Conservation (phyloP, 2,113 vertebrate species). For the Cyprinus carpio region DNA sequence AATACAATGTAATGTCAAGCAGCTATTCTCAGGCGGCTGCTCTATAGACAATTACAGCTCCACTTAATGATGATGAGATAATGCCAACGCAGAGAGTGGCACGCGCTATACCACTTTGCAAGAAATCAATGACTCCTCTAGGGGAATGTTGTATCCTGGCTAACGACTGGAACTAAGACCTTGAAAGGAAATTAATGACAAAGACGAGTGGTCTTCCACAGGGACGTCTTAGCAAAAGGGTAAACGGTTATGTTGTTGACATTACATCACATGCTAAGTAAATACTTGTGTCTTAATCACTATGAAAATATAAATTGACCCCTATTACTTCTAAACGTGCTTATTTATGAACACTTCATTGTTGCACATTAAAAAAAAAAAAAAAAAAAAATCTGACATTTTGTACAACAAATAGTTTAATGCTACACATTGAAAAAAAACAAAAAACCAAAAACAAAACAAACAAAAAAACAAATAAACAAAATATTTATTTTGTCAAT, state of each 20-base stretch:
- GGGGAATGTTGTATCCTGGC: background rate
- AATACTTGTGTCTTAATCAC: constrained; percentile 11
- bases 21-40: constrained; percentile 84
- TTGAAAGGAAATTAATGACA: constrained; percentile 37
- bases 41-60: constrained; percentile 89
- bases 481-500: no score
- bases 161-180: constrained; percentile 25
- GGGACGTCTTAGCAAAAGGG: background rate
- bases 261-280: background rate
- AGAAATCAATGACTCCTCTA: constrained; percentile 39
- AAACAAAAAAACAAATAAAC: no score
- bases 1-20: constrained; percentile 97
- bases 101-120: background rate
- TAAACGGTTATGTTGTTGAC: background rate
- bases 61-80: constrained; percentile 84
- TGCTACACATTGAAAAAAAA: no score
- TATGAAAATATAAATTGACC: background rate
- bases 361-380: background rate
- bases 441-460: no score
- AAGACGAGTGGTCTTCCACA: background rate
- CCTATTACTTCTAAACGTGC: background rate
- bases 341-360: background rate
- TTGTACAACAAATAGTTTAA: no score
- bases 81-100: constrained; percentile 35
- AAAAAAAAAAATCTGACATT: background rate